Percentiles rank a stretch among this genome's conserved stretches.
These are phyloP conservation scores for Sphecodes monilicornis DNA, from an alignment of 2,888 invertebrate genomes.

Conservation along the genomic window DNA sequence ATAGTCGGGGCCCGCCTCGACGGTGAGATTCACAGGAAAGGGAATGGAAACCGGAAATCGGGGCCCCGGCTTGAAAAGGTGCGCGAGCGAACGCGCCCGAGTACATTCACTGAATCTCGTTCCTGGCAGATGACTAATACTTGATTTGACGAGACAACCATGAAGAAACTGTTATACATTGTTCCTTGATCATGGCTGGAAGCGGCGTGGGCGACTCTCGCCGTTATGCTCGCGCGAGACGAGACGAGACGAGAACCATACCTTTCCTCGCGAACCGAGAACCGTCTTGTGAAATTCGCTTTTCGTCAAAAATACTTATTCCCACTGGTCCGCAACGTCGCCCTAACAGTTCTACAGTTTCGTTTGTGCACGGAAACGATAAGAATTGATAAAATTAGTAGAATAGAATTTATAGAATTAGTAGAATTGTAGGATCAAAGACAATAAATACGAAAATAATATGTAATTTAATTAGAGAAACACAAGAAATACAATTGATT, in stretches of 20 bases:
- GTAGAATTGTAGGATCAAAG: no score
- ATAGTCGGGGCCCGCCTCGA: constrained; percentile 34
- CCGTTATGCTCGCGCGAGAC: constrained; percentile 57
- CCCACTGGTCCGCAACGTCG: not conserved
- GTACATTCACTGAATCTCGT: constrained; percentile 65
- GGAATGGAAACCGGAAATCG: constrained; percentile 62
- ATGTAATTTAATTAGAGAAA: no score
- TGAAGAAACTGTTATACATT: constrained; percentile 82
- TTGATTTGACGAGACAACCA: constrained; percentile 80
- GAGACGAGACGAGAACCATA: constrained; percentile 8
- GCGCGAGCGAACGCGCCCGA: constrained; percentile 1
- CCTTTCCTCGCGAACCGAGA: constrained; percentile 37
- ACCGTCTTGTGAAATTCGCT: constrained; percentile 47
- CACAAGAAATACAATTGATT: no score
- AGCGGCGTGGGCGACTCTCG: constrained; percentile 70
- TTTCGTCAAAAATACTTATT: constrained; percentile 10
- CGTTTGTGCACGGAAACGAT: not conserved
- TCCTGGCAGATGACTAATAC: constrained; percentile 77
- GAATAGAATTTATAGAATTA: no score
- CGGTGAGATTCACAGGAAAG: constrained; percentile 55
- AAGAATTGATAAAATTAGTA: no score
- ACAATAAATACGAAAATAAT: no score
- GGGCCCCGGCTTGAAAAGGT: constrained; percentile 44
- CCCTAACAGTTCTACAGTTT: not conserved
- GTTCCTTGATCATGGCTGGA: constrained; percentile 77